Evolutionary conservation across 2,888 invertebrate genomes (phyloP), one percentile per base, ranked within the genome.

Genomic region (Trissolcus japonicus): DNA sequence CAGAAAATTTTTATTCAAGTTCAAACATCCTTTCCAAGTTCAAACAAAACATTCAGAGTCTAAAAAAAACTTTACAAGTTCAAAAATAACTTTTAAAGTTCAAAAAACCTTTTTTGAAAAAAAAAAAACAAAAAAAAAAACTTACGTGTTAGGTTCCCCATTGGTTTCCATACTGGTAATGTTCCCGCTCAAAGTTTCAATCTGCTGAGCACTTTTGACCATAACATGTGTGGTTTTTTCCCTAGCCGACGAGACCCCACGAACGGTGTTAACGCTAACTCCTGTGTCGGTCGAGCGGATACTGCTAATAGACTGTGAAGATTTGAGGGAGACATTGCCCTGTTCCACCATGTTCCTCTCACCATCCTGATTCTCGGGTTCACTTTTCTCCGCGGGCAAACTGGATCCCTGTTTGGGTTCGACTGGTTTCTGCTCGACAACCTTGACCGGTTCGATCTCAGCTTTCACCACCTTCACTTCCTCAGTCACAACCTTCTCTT

Each of bases 151-250:
- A 0, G 75, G 55, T 29, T 82, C 79, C 40, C 80, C 81, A 60
- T 82, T 81, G 6, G 77, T 69, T 1, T 81, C 80, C 61, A 76
- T 85, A 66, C 85, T 82, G 78, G 84, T 83, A 35, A 89, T 81
- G 75, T 89, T 88, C 3, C 88, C 88, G 69, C 89, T 88, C 14
- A 89, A 82, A 3, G 89, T 89, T 72, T 89, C 88, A 67, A 89
- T 89, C 61, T 88, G 88, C 51, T 88, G 85, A 2, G 85, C 61
- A 13, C 84, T 82, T 73, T 89, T 88, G 68, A 88, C 85, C 69
- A 85, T 76, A 73, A 88, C 87, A 57, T 86, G 82, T 0, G 88
- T 89, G 46, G 81, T 83, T 57, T 87, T 88, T 76, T 87, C 88
- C 51, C 86, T 81, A 2, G 88, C 88, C 14, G 89, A 89, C 3